Evolutionary conservation across 2,888 invertebrate species (phyloP), one percentile per base, ranked within the genome.

Genomic region (Leptinotarsa rubiginosa): DNA sequence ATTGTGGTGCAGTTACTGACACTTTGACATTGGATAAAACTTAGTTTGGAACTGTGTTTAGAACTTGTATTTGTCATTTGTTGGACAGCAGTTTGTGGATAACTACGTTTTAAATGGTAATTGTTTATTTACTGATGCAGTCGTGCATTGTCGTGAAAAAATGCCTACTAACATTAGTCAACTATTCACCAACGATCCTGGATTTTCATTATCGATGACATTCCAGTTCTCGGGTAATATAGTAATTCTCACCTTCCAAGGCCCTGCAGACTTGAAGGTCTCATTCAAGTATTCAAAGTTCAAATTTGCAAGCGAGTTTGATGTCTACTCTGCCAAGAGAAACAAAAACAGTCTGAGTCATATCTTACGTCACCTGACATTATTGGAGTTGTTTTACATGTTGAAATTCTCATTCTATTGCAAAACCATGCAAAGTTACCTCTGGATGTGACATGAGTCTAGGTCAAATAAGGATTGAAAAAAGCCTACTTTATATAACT

Each of bases 101-200:
- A 67, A 47, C 66, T 66, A 47, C 65, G 65, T 65, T 54, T 52
- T 70, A 70, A 65, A 70, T 70, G 70, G 70, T 70, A 70, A 70
- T 20, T 54, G 47, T 70, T 70, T 65, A 18, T 41, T 20, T 47
- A 16, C 13, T 47, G 20, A 15, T 47, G 49, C 65, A 47, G 18
- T 47, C 18, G n/a, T 54, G 15, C 4, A 22, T 20, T 20, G 18
- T 13, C 20, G 12, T 10, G 3, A 12, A 54, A 56, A 20, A 18
- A 18, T 56, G 3, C 18, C 3, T 54, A 49, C 18, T 20, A 20
- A 10, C 18, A 54, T 20, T 18, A 54, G n/a, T 2, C 7, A 31
- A 31, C 31, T 31, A 31, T 31, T 31, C 31, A 31, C 7, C 5
- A 31, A 31, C 31, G 5, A 3, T 25, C 22, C 2, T 25, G 22